Conservation (phyloP, 1,140 invertebrate species). For the Zaprionus ghesquierei region DNA sequence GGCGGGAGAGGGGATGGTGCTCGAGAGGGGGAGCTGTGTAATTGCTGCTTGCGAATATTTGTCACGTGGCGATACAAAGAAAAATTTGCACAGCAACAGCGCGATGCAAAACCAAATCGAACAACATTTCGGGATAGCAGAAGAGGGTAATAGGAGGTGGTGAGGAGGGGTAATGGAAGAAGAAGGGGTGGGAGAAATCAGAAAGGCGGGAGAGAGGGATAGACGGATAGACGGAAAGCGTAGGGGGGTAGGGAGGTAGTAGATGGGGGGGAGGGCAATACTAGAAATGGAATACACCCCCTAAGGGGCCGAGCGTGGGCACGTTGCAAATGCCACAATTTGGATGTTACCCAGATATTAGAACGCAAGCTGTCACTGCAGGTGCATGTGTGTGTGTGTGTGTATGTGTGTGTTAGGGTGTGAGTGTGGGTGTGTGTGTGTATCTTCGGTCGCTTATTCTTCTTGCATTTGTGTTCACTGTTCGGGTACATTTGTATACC, state of each 20-base stretch:
- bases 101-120: neutral
- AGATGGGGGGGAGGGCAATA: too few species aligned
- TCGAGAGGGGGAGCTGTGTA: neutral
- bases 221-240: neutral
- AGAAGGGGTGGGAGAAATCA: neutral
- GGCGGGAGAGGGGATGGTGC: neutral
- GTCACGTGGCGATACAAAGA: conserved; percentile 36
- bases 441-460: too few species aligned
- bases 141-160: neutral
- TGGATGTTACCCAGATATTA: conserved; percentile 23
- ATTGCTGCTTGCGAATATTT: conserved; percentile 14
- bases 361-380: neutral
- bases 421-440: neutral
- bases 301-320: neutral
- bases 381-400: neutral
- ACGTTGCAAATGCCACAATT: neutral
- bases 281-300: neutral
- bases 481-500: too few species aligned
- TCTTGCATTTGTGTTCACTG: too few species aligned
- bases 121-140: neutral
- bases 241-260: neutral
- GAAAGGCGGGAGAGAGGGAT: neutral
- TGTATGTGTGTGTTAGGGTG: too few species aligned
- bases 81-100: conserved; percentile 30
- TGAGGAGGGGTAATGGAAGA: neutral